Evolutionary conservation across 2,888 invertebrate species (phyloP), one percentile per base, ranked within the genome.

Genomic region (Ophioninae sp.): DNA sequence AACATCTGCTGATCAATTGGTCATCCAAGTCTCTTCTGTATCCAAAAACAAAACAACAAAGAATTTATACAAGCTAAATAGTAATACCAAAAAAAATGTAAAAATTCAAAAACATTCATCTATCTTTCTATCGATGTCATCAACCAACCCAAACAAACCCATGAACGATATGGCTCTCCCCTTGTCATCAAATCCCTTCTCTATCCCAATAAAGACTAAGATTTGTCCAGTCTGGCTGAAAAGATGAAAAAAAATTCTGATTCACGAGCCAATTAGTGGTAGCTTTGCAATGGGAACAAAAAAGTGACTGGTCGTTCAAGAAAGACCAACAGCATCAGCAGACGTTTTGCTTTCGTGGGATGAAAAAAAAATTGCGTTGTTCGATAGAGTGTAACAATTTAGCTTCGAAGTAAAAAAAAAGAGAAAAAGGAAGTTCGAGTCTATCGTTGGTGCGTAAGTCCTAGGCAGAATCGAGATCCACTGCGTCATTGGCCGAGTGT

Each of bases 401-500:
- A 37, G 30, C 68, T 50, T 67, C 39, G 20, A 17, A 6, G 13
- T 23, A 10, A 7, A 10, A 7, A 21, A 17, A 44, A 39, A 37
- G n/a, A 30, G 3, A 30, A 30, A 30, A 30, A 30, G 30, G 30
- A 30, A 30, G 30, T 30, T 30, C n/a, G 41, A 37, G 10, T 57
- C 17, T 72, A 1, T n/a, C 30, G 20, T 65, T 39, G 30, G 23
- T 50, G 64, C 41, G 70, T 67, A 10, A 57, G 62, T 50, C 37
- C 23, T 62, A 44, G 30, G 50, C 13, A 41, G 39, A 61, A 70
- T 64, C 64, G 74, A 56, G 78, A 78, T 68, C 23, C n/a, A 56
- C 30, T 23, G 78, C 82, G 78, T 73, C 82, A 78, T 73, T 78
- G 82, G 61, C 62, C 39, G 68, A 65, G 67, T 67, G 39, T 70